Evolutionary conservation across 2,888 invertebrate species (phyloP), one percentile per base, ranked within the genome.

Genomic region (Ligdia adustata): DNA sequence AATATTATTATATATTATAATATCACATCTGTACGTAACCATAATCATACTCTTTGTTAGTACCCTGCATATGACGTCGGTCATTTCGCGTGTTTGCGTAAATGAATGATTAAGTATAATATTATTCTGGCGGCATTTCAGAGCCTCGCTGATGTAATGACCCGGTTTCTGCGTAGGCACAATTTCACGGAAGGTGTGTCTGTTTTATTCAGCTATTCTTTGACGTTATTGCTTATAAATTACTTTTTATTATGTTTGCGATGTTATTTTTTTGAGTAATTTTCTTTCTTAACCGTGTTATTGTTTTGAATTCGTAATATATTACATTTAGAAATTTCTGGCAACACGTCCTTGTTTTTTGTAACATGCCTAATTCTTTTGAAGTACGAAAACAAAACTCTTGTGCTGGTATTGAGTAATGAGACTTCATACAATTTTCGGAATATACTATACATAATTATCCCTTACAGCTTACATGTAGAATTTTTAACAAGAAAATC

Each of bases 31-130:
- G n/a, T n/a, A n/a, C n/a, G n/a, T n/a, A n/a, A n/a, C n/a, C n/a
- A n/a, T n/a, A 6, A 11, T 1, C 7, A 29, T 56, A 57, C 4
- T 71, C 69, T 65, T 13, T 63, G 66, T 1, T 16, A 6, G 4
- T 12, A 22, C 27, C 34, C 45, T 59, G 57, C 57, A 55, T 59
- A 40, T 55, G 55, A 57, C 57, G 55, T 34, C 42, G 75, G 73
- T 67, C 72, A 76, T 64, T 67, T 55, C 60, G 65, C 61, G 63
- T 65, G 67, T 70, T 66, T 64, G 65, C 69, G 71, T 64, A 66
- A 71, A 73, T 76, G 69, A 75, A 66, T 75, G 67, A 76, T 76
- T 72, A n/a, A n/a, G n/a, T n/a, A 68, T 71, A 64, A 69, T 69
- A 57, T 52, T 75, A 72, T 74, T 74, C 75, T 68, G 71, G 65